A percentile compares a stretch with the other conserved stretches of the same genome.
phyloP scores from a whole-genome alignment of 2,113 vertebrate species.

The Sardina pilchardus region DNA sequence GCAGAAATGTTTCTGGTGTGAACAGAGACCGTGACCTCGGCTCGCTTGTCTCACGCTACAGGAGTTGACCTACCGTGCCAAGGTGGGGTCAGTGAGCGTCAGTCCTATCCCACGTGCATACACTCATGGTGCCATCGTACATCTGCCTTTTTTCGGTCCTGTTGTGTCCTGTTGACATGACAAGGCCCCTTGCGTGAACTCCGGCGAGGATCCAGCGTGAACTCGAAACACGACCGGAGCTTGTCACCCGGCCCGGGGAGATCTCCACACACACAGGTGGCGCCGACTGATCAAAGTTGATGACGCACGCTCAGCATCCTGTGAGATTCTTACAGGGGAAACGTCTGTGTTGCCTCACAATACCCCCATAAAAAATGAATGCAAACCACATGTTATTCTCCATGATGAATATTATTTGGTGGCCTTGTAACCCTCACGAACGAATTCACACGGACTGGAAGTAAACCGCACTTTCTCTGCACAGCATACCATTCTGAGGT shows the following conservation, averaged over 20 bases:
- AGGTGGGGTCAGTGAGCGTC: neutral
- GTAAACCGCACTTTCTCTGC: neutral
- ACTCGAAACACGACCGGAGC: neutral
- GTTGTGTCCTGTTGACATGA: neutral
- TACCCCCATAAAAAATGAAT: neutral
- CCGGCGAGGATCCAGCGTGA: neutral
- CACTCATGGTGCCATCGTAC: neutral
- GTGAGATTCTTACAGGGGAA: neutral
- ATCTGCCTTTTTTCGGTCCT: neutral
- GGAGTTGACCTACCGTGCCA: neutral
- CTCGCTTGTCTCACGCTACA: neutral
- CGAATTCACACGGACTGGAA: neutral
- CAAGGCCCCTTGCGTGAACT: neutral
- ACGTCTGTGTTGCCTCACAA: neutral
- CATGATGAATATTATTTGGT: neutral
- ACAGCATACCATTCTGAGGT: neutral
- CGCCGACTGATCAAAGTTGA: neutral
- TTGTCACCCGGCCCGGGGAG: neutral
- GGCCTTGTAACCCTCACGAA: neutral
- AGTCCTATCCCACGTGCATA: neutral
- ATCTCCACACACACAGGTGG: neutral
- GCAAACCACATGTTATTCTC: neutral
- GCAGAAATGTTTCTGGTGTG: neutral
- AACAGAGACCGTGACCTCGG: neutral
- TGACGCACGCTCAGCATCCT: neutral